A percentile compares a stretch with the other conserved stretches of the same genome.
phyloP scores from a whole-genome alignment of 1,140 invertebrate genomes.

The Metopolophium dirhodum region DNA sequence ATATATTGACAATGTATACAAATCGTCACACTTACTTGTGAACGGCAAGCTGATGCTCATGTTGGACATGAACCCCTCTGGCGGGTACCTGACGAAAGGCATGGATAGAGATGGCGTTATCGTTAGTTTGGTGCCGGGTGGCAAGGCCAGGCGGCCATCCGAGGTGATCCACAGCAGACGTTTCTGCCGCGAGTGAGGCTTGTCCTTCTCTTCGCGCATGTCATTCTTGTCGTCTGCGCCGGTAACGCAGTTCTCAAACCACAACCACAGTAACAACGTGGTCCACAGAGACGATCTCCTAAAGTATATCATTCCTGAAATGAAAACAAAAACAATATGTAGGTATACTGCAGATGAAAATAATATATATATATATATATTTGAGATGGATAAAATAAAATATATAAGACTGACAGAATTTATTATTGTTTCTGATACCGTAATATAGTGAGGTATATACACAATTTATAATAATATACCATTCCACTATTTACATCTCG shows the following conservation, averaged over 20 bases:
- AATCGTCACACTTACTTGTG: constrained; percentile 72
- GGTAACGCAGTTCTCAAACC: constrained; percentile 41
- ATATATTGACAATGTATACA: neutral
- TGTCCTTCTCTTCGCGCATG: neutral
- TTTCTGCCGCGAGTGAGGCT: constrained; percentile 77
- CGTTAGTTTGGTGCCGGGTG: constrained; percentile 79
- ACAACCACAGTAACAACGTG: constrained; percentile 31
- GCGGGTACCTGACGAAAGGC: constrained; percentile 82
- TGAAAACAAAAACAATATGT: neutral
- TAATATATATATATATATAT: neutral
- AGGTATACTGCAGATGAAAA: neutral
- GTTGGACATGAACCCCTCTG: constrained; percentile 83
- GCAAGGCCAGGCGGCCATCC: constrained; percentile 79
- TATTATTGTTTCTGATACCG: neutral
- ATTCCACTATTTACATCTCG: neutral
- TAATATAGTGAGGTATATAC: neutral
- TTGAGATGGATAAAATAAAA: neutral
- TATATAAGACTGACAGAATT: neutral
- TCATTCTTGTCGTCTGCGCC: constrained; percentile 7
- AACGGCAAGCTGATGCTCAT: constrained; percentile 85
- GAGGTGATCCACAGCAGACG: constrained; percentile 82
- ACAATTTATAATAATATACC: too few relatives aligned
- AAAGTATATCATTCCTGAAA: constrained; percentile 43
- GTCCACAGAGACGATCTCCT: constrained; percentile 25
- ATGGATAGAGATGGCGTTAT: constrained; percentile 81